Conservation (phyloP, 1,140 invertebrate genomes). For the Oreohelix idahoensis region DNA sequence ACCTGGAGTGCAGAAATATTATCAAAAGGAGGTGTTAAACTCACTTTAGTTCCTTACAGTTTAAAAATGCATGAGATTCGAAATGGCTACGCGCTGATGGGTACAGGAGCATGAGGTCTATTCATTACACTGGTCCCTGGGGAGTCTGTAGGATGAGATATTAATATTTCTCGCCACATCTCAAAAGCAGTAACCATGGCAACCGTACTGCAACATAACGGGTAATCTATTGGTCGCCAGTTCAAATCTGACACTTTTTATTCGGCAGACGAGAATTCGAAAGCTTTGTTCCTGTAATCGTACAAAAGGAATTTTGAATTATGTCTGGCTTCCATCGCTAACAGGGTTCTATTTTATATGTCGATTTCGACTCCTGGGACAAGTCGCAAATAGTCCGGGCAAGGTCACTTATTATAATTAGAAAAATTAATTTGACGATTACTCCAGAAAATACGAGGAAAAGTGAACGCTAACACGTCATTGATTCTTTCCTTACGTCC, state of each 20-base stretch:
- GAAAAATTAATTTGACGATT: not conserved
- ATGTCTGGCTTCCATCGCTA: too few relatives aligned
- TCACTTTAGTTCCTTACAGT: not conserved
- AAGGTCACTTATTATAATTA: not conserved
- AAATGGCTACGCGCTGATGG: not conserved
- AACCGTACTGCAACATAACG: not conserved
- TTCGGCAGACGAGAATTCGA: not conserved
- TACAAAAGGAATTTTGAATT: too few relatives aligned
- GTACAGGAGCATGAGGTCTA: not conserved
- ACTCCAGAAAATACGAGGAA: not conserved
- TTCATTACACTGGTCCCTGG: not conserved
- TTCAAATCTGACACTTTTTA: not conserved
- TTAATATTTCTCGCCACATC: not conserved
- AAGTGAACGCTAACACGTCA: too few relatives aligned
- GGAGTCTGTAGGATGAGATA: not conserved
- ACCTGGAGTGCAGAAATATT: too few relatives aligned
- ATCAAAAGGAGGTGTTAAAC: not conserved
- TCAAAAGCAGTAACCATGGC: not conserved
- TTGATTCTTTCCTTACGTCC: too few relatives aligned
- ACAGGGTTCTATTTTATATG: too few relatives aligned
- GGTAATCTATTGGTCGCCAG: not conserved
- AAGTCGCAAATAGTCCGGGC: not conserved
- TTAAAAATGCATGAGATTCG: not conserved
- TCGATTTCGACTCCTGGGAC: not conserved
- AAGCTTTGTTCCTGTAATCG: not conserved